phyloP scores from a whole-genome alignment of 2,113 vertebrate genomes.

The Clarias magur region DNA sequence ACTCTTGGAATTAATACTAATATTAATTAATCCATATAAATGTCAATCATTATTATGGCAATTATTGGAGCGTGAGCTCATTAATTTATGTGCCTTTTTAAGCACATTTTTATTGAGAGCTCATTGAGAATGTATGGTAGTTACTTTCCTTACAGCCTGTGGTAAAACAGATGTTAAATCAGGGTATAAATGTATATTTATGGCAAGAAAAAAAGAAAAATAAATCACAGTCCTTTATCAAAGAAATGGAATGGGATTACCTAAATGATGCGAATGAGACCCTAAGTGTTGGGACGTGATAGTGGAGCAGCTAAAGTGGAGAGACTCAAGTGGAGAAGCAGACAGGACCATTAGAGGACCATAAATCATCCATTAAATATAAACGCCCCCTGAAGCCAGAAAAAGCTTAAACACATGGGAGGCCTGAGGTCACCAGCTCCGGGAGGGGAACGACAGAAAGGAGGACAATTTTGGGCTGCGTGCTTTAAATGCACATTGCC shows the following conservation, averaged over 20 bases:
- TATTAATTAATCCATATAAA: not conserved
- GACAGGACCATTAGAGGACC: constrained; percentile 57
- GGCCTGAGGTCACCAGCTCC: constrained; percentile 61
- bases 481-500: constrained; percentile 65
- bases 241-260: constrained; percentile 28
- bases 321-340: constrained; percentile 46
- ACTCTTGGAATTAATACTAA: not conserved
- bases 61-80: not conserved
- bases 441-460: constrained; percentile 60
- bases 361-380: constrained; percentile 74
- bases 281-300: constrained; percentile 21
- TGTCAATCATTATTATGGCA: not conserved
- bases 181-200: constrained; percentile 33
- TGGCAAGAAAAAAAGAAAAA: constrained; percentile 12
- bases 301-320: not conserved
- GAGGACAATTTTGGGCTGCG: constrained; percentile 64
- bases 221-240: not conserved
- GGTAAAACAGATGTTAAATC: not conserved
- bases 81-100: not conserved
- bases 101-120: not conserved
- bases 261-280: constrained; percentile 33
- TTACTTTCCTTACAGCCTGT: not conserved
- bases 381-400: constrained; percentile 70
- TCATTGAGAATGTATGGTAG: not conserved
- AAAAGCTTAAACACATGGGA: constrained; percentile 69